Evolutionary conservation across 2,113 vertebrate species (phyloP).

Genomic region (Austrofundulus limnaeus): DNA sequence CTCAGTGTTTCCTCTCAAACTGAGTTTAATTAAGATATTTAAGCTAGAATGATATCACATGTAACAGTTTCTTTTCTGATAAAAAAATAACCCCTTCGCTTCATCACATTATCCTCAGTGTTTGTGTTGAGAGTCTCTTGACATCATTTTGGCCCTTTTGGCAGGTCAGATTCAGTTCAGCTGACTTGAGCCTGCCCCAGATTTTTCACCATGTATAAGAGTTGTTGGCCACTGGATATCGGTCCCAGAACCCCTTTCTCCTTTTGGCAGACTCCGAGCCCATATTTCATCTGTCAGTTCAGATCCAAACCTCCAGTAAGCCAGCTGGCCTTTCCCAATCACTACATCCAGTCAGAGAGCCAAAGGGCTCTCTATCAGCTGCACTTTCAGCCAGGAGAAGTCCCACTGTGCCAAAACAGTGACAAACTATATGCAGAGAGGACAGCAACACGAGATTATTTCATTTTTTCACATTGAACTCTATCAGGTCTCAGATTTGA

Average conservation of each 20-base stretch:
- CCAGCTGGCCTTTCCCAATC: slow-evolving; percentile 74
- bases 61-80: no score
- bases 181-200: slow-evolving; percentile 22
- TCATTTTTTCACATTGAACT: slow-evolving; percentile 17
- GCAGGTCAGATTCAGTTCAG: not conserved
- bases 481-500: slow-evolving; percentile 6
- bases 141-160: slow-evolving; percentile 11
- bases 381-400: slow-evolving; percentile 50
- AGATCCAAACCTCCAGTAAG: slow-evolving; percentile 61
- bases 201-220: slow-evolving; percentile 40
- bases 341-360: slow-evolving; percentile 58
- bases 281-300: slow-evolving; percentile 73
- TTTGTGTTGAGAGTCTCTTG: not conserved
- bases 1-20: no score
- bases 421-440: slow-evolving; percentile 53
- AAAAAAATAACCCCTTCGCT: not conserved
- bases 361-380: slow-evolving; percentile 59
- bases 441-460: slow-evolving; percentile 11
- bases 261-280: slow-evolving; percentile 66
- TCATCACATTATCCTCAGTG: slow-evolving; percentile 3
- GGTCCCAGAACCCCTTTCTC: slow-evolving; percentile 57
- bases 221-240: slow-evolving; percentile 50
- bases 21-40: no score
- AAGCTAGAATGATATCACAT: no score
- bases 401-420: slow-evolving; percentile 59